Conservation (phyloP, 92 coral and sea anemone genomes). For the Zoanthus sansibaricus region DNA sequence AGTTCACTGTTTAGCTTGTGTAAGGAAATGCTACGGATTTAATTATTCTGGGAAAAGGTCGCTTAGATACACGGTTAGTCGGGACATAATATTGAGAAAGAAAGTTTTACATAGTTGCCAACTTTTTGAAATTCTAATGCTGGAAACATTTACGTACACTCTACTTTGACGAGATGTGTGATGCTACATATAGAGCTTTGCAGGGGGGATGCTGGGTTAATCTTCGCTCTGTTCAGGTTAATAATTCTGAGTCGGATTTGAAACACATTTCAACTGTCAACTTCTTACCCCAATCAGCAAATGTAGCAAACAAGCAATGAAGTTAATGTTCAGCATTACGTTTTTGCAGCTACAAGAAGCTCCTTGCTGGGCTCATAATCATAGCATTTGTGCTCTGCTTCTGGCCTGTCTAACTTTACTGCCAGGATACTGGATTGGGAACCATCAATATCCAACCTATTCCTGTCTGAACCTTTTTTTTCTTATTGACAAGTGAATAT, state of each 20-base stretch:
- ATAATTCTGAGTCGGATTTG: constrained; percentile 1
- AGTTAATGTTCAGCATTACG: constrained; percentile 42
- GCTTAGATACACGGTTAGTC: too few species aligned
- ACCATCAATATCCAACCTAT: constrained; percentile 56
- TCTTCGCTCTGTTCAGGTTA: background rate
- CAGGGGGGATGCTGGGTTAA: too few species aligned
- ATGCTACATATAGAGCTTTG: too few species aligned
- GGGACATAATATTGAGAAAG: too few species aligned
- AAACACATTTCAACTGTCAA: background rate
- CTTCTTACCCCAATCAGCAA: background rate
- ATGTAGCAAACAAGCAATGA: constrained; percentile 13
- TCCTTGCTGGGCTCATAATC: constrained; percentile 48
- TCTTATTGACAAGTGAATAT: constrained; percentile 57
- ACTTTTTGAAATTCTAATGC: too few species aligned
- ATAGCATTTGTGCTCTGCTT: constrained; percentile 56
- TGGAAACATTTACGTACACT: too few species aligned
- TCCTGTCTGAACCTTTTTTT: constrained; percentile 51
- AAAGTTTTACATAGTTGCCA: too few species aligned
- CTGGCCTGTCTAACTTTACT: constrained; percentile 56
- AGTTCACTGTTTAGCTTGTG: too few species aligned
- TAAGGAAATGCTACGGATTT: too few species aligned
- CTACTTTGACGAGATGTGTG: too few species aligned
- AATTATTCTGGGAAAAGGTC: too few species aligned
- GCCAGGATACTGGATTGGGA: constrained; percentile 53
- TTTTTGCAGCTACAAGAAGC: constrained; percentile 46